These are phyloP conservation scores for Yponomeuta evonymella DNA, from an alignment of 2,888 invertebrate genomes.

Conservation along the genomic window DNA sequence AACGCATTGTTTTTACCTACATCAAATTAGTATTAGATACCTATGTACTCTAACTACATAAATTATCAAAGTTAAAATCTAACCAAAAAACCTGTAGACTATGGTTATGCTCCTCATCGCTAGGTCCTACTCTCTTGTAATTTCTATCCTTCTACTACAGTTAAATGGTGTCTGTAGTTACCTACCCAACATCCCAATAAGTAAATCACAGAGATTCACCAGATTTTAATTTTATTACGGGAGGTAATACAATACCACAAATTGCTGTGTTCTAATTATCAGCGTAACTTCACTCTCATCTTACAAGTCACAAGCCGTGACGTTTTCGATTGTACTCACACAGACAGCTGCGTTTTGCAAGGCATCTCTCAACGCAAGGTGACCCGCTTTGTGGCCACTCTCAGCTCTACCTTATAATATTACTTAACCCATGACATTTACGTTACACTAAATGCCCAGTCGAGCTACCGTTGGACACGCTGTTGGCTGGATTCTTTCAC, in stretches of 20 bases:
- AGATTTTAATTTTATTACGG: neutral
- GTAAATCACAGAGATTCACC: neutral
- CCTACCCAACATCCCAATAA: too few species aligned
- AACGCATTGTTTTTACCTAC: too few species aligned
- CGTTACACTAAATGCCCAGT: constrained; percentile 3
- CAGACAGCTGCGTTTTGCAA: constrained; percentile 2
- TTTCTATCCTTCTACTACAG: too few species aligned
- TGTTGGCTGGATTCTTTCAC: constrained; percentile 2
- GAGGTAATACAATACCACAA: neutral
- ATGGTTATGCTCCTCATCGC: too few species aligned
- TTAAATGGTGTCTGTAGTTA: too few species aligned
- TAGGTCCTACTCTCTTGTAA: too few species aligned
- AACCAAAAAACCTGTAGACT: too few species aligned
- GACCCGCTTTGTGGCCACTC: constrained; percentile 12
- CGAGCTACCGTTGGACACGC: constrained; percentile 9
- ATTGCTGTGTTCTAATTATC: neutral
- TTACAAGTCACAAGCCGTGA: neutral
- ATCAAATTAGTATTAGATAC: too few species aligned
- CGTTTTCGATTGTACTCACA: neutral
- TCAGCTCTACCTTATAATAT: constrained; percentile 5
- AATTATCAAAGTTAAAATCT: too few species aligned
- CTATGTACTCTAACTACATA: too few species aligned
- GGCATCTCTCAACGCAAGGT: constrained; percentile 11
- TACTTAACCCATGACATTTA: constrained; percentile 7
- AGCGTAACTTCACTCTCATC: neutral